Evolutionary conservation across 2,797 vertebrate genomes (phyloP).

Genomic region (Chelonia mydas): DNA sequence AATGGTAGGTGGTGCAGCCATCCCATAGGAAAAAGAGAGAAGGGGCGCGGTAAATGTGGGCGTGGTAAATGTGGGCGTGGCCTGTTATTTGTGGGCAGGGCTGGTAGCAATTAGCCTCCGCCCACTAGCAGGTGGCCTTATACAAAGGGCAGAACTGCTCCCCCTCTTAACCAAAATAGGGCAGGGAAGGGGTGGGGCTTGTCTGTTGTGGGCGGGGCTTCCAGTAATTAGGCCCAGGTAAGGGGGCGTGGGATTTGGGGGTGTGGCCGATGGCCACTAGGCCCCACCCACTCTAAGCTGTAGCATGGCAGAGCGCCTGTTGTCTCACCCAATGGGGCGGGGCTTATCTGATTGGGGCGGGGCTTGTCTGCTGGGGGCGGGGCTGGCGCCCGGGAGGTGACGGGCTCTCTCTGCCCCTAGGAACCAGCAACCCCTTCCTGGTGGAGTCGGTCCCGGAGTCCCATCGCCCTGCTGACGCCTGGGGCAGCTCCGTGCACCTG

Average conservation of each 20-base stretch:
- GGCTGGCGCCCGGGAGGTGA: background rate
- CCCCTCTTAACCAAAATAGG: background rate
- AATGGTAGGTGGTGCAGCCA: too few relatives aligned
- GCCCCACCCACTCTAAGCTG: background rate
- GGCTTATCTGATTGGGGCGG: too few relatives aligned
- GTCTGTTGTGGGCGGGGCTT: background rate
- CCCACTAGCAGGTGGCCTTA: background rate
- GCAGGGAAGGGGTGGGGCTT: background rate
- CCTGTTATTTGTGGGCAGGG: too few relatives aligned
- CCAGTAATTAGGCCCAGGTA: background rate
- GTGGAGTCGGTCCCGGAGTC: constrained; percentile 38
- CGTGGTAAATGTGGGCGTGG: background rate
- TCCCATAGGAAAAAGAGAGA: background rate
- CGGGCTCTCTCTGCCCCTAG: background rate
- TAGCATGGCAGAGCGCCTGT: background rate
- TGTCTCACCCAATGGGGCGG: background rate
- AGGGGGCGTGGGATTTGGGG: background rate
- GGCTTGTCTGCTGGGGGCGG: background rate
- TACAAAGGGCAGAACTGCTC: too few relatives aligned
- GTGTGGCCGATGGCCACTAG: background rate
- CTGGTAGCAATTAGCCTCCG: background rate
- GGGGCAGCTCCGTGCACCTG: background rate
- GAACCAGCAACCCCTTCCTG: constrained; percentile 43
- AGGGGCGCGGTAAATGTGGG: background rate
- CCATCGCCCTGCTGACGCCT: background rate